A percentile compares a stretch with the other conserved stretches of the same genome.
Evolutionary conservation across 2,797 vertebrate genomes (phyloP).

Genomic region (Knipowitschia caucasica): DNA sequence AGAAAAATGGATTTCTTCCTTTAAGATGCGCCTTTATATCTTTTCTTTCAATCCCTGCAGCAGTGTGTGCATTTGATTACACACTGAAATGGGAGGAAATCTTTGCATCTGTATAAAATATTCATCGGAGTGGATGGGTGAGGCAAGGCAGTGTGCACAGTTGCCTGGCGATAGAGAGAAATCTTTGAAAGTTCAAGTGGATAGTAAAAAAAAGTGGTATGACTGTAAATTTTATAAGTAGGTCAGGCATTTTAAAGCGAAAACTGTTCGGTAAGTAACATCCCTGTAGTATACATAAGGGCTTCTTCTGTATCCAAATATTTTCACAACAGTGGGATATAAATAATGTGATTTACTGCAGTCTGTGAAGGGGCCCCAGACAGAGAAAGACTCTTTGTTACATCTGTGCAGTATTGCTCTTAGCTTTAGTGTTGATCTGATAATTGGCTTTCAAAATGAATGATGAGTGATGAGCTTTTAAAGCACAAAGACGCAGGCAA

Average conservation of each 20-base stretch:
- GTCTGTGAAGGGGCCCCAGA: constrained; percentile 24
- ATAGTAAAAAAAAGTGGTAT: constrained; percentile 39
- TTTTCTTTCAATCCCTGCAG: constrained; percentile 75
- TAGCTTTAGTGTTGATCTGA: constrained; percentile 27
- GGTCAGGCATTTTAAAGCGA: constrained; percentile 47
- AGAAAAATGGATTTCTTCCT: constrained; percentile 73
- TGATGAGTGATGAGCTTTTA: constrained; percentile 40
- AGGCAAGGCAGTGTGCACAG: constrained; percentile 62
- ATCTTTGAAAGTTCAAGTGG: constrained; percentile 58
- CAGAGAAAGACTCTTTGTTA: constrained; percentile 43
- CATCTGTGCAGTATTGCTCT: constrained; percentile 6
- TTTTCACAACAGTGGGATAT: constrained; percentile 50
- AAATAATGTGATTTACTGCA: constrained; percentile 66
- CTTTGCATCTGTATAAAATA: constrained; percentile 84
- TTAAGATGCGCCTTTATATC: constrained; percentile 74
- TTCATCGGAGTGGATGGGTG: constrained; percentile 71
- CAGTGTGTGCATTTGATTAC: constrained; percentile 78
- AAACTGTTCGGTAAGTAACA: constrained; percentile 25
- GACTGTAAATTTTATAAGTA: constrained; percentile 44
- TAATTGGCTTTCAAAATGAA: constrained; percentile 31
- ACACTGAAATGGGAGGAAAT: constrained; percentile 67
- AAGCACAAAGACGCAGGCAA: constrained; percentile 29
- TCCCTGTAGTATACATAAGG: constrained; percentile 31
- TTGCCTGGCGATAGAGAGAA: constrained; percentile 61
- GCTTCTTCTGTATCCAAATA: constrained; percentile 20